Evolutionary conservation across 2,797 vertebrate species (phyloP).

Genomic region (Oophaga sylvatica): DNA sequence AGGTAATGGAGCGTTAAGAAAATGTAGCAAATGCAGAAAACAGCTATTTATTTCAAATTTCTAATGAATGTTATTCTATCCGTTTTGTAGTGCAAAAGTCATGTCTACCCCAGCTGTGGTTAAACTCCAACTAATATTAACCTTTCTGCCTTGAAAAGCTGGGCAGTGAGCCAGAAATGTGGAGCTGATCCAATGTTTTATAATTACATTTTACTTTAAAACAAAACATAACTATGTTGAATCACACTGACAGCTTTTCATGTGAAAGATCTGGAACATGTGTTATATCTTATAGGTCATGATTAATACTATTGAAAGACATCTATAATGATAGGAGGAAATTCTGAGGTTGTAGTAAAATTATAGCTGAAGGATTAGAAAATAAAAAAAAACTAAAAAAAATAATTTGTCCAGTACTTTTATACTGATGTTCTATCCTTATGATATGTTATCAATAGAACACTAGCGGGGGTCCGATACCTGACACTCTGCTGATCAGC

Average conservation of each 20-base stretch:
- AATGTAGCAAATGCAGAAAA: neutral
- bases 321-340: neutral
- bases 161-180: constrained; percentile 37
- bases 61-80: neutral
- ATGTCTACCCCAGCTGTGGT: constrained; percentile 25
- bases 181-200: constrained; percentile 42
- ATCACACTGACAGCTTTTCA: constrained; percentile 33
- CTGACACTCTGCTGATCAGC: no score
- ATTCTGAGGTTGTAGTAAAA: neutral
- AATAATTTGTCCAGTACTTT: neutral
- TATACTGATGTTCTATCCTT: no score
- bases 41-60: neutral
- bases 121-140: constrained; percentile 32
- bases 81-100: constrained; percentile 31
- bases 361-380: neutral
- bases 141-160: constrained; percentile 17
- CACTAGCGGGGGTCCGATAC: no score
- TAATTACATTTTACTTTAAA: constrained; percentile 51
- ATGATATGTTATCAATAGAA: no score
- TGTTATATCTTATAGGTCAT: constrained; percentile 23
- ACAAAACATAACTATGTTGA: constrained; percentile 37
- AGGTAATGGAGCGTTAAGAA: neutral
- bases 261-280: constrained; percentile 26
- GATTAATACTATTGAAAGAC: neutral
- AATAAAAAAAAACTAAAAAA: neutral